Evolutionary conservation across 2,797 vertebrate species (phyloP), one percentile per base, ranked within the genome.

Genomic region (Pangasius krempfi): DNA sequence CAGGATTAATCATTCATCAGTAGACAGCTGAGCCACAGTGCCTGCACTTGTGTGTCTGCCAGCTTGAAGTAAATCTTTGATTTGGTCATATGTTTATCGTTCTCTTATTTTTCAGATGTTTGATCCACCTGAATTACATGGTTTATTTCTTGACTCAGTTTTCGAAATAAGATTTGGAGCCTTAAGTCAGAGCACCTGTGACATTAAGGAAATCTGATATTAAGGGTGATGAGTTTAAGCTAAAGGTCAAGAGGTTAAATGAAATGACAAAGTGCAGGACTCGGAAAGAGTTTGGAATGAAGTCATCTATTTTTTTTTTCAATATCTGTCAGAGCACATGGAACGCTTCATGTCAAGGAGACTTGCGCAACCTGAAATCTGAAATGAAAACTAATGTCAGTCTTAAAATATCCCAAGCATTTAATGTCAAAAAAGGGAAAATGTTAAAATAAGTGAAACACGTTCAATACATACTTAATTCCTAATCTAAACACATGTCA

Each of bases 321-420:
- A 20, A 5, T 56, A 22, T 30, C 30, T 58, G 54, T 76, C 40
- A 33, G 22, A 64, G 44, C 56, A 62, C 80, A 84, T 33, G 80
- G 72, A 87, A 87, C 85, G 86, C 86, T 87, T 90, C 89, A 90
- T 40, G 37, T 54, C 62, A 85, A 87, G 16, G 81, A 56, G 78
- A 22, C 2, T 44, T 81, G 5, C 10, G 3, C 33, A 60, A 40
- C 5, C 20, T 58, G 52, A 80, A 80, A 80, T 80, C 76, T 33
- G 22, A 22, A 81, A 60, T 60, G 60, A 79, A 5, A 78, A 16
- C 47, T 18, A 78, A 25, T 10, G 4, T 33, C 14, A 58, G 9
- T 22, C 30, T 37, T 80, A 33, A 80, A 80, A 80, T 80, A 37
- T 58, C 20, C 54, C 9, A 58, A 58, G 10, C 20, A 5, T 40